These are phyloP conservation scores for Watsonalla cultraria DNA, from an alignment of 2,888 invertebrate species.

Conservation along the genomic window DNA sequence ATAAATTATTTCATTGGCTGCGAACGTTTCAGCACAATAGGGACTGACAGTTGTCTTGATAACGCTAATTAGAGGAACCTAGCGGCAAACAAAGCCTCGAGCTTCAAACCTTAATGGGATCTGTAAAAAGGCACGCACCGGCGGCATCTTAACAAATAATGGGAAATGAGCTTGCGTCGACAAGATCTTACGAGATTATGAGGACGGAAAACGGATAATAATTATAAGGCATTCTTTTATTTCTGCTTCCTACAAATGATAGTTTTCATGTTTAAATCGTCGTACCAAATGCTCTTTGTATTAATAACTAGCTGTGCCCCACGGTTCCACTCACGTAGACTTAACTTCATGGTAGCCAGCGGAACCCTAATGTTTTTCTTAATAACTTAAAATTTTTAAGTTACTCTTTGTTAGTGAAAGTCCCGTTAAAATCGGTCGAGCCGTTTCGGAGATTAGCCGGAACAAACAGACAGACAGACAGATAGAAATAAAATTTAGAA, in stretches of 20 bases:
- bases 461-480: too few species aligned
- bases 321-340: too few species aligned
- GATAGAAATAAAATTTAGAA: too few species aligned
- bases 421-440: too few species aligned
- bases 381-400: too few species aligned
- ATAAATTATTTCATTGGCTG: conserved; percentile 34
- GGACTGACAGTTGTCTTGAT: conserved; percentile 31
- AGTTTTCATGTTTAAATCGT: not conserved
- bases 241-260: conserved; percentile 1
- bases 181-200: conserved; percentile 3
- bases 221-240: conserved; percentile 2
- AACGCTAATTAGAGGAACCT: conserved; percentile 51
- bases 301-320: too few species aligned
- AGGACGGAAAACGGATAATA: conserved; percentile 3
- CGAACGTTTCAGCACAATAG: conserved; percentile 23
- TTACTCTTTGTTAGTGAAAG: too few species aligned
- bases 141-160: conserved; percentile 25
- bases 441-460: too few species aligned
- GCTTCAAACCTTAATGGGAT: conserved; percentile 29
- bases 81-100: conserved; percentile 38
- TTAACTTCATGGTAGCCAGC: too few species aligned
- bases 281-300: too few species aligned
- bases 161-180: conserved; percentile 19
- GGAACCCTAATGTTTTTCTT: too few species aligned
- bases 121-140: conserved; percentile 30